phyloP scores from a whole-genome alignment of 1,140 invertebrate genomes.

The Zaprionus inermis region DNA sequence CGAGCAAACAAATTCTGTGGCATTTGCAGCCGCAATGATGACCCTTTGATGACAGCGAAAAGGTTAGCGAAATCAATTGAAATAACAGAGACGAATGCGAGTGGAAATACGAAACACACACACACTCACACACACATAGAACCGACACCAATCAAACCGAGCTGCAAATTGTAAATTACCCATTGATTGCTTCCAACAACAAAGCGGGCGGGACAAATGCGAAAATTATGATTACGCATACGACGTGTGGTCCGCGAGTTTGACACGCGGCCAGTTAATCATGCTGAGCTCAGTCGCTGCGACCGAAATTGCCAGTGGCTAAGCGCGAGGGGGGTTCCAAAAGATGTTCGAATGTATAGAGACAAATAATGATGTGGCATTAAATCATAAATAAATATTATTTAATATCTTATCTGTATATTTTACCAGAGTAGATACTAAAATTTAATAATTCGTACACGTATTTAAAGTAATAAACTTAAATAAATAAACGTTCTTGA shows the following conservation, averaged over 20 bases:
- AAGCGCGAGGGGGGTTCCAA: neutral
- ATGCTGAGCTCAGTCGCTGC: neutral
- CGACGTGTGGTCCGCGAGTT: constrained; percentile 47
- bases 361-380: neutral
- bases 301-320: neutral
- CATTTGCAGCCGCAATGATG: constrained; percentile 41
- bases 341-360: neutral
- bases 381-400: no score
- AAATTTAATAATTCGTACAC: no score
- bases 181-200: constrained; percentile 64
- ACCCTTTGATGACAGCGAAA: constrained; percentile 56
- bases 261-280: constrained; percentile 35
- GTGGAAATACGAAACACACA: no score
- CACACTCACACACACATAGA: neutral
- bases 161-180: constrained; percentile 63
- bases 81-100: constrained; percentile 20
- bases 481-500: no score
- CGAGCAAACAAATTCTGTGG: constrained; percentile 68
- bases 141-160: constrained; percentile 65
- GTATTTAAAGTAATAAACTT: no score
- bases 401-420: no score
- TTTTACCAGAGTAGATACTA: no score
- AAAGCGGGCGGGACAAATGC: constrained; percentile 27
- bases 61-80: constrained; percentile 66
- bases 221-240: constrained; percentile 74